phyloP scores from a whole-genome alignment of 2,888 invertebrate species.

The Drosophila pegasa region DNA sequence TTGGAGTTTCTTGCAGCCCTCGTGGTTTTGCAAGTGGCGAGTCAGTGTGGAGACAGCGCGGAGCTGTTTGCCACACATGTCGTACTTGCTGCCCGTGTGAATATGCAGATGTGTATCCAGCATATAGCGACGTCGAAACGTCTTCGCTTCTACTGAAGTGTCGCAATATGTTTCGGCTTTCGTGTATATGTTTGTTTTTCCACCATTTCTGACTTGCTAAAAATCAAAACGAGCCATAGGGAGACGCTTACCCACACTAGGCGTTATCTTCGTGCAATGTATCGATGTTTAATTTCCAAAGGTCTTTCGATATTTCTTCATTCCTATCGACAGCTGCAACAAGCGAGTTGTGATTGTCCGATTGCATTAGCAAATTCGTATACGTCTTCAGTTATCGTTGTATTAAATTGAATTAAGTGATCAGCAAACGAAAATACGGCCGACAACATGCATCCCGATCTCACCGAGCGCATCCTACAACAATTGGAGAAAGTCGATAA shows the following conservation, averaged over 20 bases:
- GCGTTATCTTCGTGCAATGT: background rate
- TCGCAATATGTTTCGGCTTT: constrained; percentile 68
- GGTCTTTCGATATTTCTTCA: constrained; percentile 14
- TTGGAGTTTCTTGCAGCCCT: constrained; percentile 37
- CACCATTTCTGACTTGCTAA: constrained; percentile 19
- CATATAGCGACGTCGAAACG: constrained; percentile 63
- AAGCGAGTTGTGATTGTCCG: constrained; percentile 47
- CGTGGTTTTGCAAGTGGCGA: constrained; percentile 67
- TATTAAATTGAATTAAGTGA: constrained; percentile 8
- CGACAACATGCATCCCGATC: constrained; percentile 86
- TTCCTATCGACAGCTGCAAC: constrained; percentile 36
- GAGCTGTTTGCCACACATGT: constrained; percentile 67
- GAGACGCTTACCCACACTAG: constrained; percentile 16
- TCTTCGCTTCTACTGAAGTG: constrained; percentile 27
- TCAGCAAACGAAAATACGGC: background rate
- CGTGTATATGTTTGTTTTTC: constrained; percentile 29
- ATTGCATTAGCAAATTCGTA: constrained; percentile 22
- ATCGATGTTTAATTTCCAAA: constrained; percentile 18
- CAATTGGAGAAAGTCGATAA: constrained; percentile 87
- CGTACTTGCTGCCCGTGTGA: constrained; percentile 67
- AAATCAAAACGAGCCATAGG: constrained; percentile 13
- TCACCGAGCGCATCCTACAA: constrained; percentile 89
- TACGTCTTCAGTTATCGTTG: constrained; percentile 21
- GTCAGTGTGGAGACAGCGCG: constrained; percentile 65
- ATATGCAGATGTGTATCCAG: constrained; percentile 68